Percentiles rank a stretch among this genome's conserved stretches.
Conservation (phyloP, 2,888 invertebrate species). For the Esperia sulphurella region DNA sequence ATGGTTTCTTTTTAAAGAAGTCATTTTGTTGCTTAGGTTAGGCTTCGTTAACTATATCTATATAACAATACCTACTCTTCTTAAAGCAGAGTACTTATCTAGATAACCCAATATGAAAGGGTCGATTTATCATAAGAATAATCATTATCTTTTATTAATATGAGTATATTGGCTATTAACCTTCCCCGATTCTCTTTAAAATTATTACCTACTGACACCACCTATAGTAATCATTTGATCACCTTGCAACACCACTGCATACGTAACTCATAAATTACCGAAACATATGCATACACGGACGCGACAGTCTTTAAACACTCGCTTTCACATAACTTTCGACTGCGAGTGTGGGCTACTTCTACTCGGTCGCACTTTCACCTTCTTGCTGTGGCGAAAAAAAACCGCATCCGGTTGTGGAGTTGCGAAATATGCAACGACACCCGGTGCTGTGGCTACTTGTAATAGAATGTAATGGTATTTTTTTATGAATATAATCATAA, state of each 20-base stretch:
- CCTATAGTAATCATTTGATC: no score
- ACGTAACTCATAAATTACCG: conserved; percentile 6
- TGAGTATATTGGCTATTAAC: no score
- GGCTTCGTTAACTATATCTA: no score
- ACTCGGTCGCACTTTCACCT: conserved; percentile 41
- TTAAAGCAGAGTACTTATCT: no score
- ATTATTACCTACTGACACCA: no score
- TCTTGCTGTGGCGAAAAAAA: conserved; percentile 40
- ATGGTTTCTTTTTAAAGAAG: no score
- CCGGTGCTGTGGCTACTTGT: not conserved
- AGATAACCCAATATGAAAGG: no score
- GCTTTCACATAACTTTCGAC: conserved; percentile 60
- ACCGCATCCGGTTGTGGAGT: conserved; percentile 47
- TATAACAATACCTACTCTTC: no score
- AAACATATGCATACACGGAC: conserved; percentile 9
- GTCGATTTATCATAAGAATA: no score
- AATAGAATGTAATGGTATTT: conserved; percentile 20
- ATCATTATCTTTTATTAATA: no score
- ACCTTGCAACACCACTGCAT: not conserved
- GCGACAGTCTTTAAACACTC: conserved; percentile 15
- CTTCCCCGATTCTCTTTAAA: no score
- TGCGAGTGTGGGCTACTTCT: conserved; percentile 31
- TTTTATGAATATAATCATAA: not conserved
- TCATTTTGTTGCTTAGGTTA: no score
- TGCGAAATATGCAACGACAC: conserved; percentile 32